Percentiles rank a stretch among this genome's conserved stretches.
phyloP scores from a whole-genome alignment of 2,797 vertebrate genomes.

The Brotula barbata region DNA sequence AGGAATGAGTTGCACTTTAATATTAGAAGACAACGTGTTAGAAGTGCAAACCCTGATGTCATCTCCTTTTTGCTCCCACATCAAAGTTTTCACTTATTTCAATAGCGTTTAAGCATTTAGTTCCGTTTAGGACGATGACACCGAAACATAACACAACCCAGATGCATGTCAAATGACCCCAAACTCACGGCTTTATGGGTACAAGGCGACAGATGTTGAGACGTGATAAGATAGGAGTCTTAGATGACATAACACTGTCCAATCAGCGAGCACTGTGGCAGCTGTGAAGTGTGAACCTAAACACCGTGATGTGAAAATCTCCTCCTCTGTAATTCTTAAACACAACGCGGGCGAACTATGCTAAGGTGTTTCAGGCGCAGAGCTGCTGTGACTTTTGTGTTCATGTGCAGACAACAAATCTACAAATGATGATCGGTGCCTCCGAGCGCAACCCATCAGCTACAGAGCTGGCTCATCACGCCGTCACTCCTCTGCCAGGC shows the following conservation, averaged over 20 bases:
- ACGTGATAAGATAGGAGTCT: neutral
- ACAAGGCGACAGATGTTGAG: neutral
- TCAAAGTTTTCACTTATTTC: neutral
- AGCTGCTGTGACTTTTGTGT: no score
- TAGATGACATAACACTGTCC: neutral
- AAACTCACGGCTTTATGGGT: slow-evolving; percentile 13
- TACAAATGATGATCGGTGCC: no score
- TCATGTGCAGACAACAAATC: no score
- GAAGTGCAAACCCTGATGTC: neutral
- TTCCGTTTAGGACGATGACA: no score
- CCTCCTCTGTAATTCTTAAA: no score
- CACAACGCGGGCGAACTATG: no score
- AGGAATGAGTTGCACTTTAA: slow-evolving; percentile 45
- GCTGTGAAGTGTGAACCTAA: neutral
- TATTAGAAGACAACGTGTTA: slow-evolving; percentile 6
- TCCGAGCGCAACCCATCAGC: neutral
- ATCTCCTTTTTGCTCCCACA: neutral
- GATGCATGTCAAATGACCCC: neutral
- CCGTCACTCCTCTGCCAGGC: neutral
- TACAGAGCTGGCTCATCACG: slow-evolving; percentile 23
- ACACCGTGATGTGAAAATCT: neutral
- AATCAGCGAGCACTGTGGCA: neutral
- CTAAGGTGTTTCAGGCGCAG: neutral
- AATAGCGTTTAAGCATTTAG: neutral
- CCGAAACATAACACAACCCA: neutral